Base-by-base conservation (phyloP, 1,140 invertebrate genomes). In the Drosophila pseudoobscura region DNA sequence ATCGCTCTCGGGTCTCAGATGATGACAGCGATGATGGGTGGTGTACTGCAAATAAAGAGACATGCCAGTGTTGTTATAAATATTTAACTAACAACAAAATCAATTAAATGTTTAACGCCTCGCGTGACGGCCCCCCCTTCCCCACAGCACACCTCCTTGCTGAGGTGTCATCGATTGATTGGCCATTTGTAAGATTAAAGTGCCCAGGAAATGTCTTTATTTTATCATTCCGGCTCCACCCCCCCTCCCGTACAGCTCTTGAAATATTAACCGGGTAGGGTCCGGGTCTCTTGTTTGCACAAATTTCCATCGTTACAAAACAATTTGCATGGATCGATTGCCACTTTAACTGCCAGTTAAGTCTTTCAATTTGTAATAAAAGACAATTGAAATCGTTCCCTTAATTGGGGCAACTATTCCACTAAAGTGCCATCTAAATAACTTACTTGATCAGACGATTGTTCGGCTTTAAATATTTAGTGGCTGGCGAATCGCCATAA, bases 141-240 rank as follows among this genome's bases (percentile, higher is more conserved):
- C 1, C 20, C 20, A 24, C 8, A 13, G 15, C 31, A 11, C 26
- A 2, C 2, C 9, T 24, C n/a, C 24, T 6, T 13, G 11, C 1
- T 3, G 11, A 3, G 35, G 35, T 39, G 3, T 39, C 17, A 13
- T 6, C 60, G 35, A 57, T 85, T 62, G 57, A 59, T 59, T 44
- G 62, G 26, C 57, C 55, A 75, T 84, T 83, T 69, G 60, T 77
- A 50, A 70, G 77, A 84, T 80, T 80, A 57, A 76, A 68, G 24
- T 76, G 55, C 50, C 46, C 26, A 24, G 17, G 6, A 43, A 44
- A 45, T 70, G 47, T 71, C 54, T 59, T 52, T 15, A 52, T 71
- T 59, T 52, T 15, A 52, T 71, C 41, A 26, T 39, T 7, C 13
- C 29, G 22, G 13, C 17, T 17, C 9, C 8, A 49, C 46, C 51